These are phyloP conservation scores for Plemyria rubiginata DNA, from an alignment of 2,888 invertebrate species.

Conservation along the genomic window DNA sequence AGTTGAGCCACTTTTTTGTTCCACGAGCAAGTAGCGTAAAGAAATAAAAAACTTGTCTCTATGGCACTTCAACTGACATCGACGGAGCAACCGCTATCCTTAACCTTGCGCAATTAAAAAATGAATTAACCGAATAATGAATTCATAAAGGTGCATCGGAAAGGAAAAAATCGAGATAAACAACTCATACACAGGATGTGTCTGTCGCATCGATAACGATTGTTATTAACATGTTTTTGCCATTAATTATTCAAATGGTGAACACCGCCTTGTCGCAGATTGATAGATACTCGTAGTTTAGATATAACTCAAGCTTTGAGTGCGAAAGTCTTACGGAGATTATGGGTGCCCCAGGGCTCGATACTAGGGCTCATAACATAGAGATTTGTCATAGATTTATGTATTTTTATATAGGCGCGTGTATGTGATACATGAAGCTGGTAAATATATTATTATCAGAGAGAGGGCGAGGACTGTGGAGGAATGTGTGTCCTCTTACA, in stretches of 20 bases:
- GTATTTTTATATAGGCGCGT: background rate
- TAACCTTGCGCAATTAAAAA: constrained; percentile 19
- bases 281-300: constrained; percentile 34
- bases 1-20: too few relatives aligned
- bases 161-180: constrained; percentile 44
- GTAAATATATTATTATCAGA: background rate
- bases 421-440: background rate
- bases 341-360: constrained; percentile 15
- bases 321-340: constrained; percentile 14
- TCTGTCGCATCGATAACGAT: constrained; percentile 54
- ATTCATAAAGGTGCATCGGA: constrained; percentile 31
- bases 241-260: constrained; percentile 54
- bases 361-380: constrained; percentile 16
- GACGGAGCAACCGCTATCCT: background rate
- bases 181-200: constrained; percentile 51
- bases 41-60: background rate
- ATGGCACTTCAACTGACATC: background rate
- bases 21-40: too few relatives aligned
- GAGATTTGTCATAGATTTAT: constrained; percentile 5
- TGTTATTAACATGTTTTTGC: constrained; percentile 57
- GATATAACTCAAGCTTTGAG: constrained; percentile 29
- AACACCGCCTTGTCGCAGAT: constrained; percentile 33
- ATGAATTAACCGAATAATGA: constrained; percentile 8
- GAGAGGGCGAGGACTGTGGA: background rate
- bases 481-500: background rate